Conservation (phyloP, 23 tunicate species). For the Diplosoma virens region DNA sequence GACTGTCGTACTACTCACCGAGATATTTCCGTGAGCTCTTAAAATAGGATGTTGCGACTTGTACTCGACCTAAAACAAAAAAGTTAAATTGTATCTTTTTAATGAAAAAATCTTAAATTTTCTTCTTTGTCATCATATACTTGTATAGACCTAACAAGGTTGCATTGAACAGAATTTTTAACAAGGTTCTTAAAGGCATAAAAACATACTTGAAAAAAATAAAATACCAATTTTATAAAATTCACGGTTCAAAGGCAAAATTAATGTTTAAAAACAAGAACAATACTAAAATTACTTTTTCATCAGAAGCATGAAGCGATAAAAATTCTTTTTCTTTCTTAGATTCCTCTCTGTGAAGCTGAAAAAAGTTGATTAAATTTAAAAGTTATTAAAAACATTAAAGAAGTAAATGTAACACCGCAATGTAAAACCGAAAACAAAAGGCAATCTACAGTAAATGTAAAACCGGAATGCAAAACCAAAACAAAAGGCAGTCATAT, state of each 20-base stretch:
- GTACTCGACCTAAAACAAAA: constrained; percentile 33
- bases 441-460: too few species aligned
- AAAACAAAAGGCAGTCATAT: too few species aligned
- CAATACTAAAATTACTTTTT: neutral
- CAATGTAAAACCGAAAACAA: neutral
- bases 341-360: constrained; percentile 38
- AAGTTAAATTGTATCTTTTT: neutral
- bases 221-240: too few species aligned
- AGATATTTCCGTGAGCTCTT: constrained; percentile 61
- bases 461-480: too few species aligned
- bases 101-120: neutral
- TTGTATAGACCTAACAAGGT: neutral
- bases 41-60: constrained; percentile 58
- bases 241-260: too few species aligned
- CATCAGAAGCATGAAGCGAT: neutral
- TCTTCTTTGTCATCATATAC: neutral
- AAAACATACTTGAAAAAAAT: too few species aligned
- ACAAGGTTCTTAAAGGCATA: too few species aligned
- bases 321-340: constrained; percentile 41
- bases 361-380: neutral
- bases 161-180: too few species aligned
- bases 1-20: too few species aligned
- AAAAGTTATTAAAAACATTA: too few species aligned
- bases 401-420: neutral
- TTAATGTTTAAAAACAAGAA: too few species aligned